phyloP scores from a whole-genome alignment of 2,888 invertebrate species.

The Limnephilus lunatus region DNA sequence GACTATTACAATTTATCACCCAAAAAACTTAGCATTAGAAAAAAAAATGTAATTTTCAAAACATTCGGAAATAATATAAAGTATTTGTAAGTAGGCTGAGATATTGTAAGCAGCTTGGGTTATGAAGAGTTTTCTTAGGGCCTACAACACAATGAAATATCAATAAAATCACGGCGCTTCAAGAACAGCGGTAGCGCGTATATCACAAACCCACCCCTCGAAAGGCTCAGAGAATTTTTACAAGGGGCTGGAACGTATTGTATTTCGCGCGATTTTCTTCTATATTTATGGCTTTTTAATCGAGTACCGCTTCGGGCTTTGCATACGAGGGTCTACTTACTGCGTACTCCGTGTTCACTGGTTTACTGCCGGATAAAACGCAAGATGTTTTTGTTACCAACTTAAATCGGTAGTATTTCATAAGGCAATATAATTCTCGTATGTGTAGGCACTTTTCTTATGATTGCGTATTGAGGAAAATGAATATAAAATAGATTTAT shows the following conservation, averaged over 20 bases:
- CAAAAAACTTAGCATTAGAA: background rate
- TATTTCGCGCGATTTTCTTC: slow-evolving; percentile 64
- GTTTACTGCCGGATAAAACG: slow-evolving; percentile 20
- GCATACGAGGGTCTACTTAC: slow-evolving; percentile 54
- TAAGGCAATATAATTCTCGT: background rate
- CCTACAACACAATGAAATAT: slow-evolving; percentile 3
- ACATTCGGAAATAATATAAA: background rate
- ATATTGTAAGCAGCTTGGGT: background rate
- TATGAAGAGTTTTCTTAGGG: background rate
- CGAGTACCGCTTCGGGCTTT: slow-evolving; percentile 55
- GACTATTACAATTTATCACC: background rate
- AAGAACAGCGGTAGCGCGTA: slow-evolving; percentile 31
- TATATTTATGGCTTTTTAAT: slow-evolving; percentile 65
- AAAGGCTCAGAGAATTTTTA: slow-evolving; percentile 26
- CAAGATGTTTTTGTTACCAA: slow-evolving; percentile 11
- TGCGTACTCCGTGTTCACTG: background rate
- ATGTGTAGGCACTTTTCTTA: background rate
- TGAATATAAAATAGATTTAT: background rate
- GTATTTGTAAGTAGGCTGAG: background rate
- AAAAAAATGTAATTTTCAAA: background rate
- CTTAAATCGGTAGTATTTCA: background rate
- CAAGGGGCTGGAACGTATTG: slow-evolving; percentile 66
- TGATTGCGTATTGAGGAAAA: background rate
- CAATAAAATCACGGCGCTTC: slow-evolving; percentile 36
- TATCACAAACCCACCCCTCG: slow-evolving; percentile 39